A percentile compares a stretch with the other conserved stretches of the same genome.
These are phyloP conservation scores for Molossus alvarezi DNA, from an alignment of 2,797 vertebrate species.

Conservation along the genomic window DNA sequence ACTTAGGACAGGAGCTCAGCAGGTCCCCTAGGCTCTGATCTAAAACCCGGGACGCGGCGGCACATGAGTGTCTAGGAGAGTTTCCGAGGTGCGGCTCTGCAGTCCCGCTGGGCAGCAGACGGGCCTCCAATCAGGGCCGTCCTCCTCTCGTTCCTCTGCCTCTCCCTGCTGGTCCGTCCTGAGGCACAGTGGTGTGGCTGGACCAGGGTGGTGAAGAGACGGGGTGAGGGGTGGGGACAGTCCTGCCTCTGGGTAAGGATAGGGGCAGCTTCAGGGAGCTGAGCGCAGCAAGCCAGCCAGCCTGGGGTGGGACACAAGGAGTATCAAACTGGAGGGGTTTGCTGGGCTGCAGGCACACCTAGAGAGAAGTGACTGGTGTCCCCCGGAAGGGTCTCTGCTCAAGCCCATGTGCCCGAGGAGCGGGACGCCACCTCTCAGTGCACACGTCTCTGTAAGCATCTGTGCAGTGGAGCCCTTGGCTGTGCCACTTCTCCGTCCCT, in stretches of 20 bases:
- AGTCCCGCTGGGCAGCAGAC: neutral
- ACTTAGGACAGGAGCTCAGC: neutral
- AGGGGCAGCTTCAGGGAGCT: neutral
- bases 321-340: neutral
- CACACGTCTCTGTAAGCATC: neutral
- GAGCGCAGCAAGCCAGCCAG: neutral
- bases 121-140: accelerated
- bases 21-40: neutral
- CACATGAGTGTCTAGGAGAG: neutral
- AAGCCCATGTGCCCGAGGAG: neutral
- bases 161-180: neutral
- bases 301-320: neutral
- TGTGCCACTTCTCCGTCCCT: neutral
- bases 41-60: neutral
- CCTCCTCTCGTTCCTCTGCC: neutral
- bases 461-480: neutral
- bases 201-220: neutral
- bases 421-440: accelerated
- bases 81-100: too few species aligned
- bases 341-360: neutral
- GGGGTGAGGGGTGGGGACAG: neutral
- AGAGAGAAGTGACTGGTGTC: neutral
- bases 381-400: neutral
- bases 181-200: neutral
- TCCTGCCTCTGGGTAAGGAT: neutral